Evolutionary conservation across 1,140 invertebrate genomes (phyloP).

Genomic region (Polypedilum pembai): DNA sequence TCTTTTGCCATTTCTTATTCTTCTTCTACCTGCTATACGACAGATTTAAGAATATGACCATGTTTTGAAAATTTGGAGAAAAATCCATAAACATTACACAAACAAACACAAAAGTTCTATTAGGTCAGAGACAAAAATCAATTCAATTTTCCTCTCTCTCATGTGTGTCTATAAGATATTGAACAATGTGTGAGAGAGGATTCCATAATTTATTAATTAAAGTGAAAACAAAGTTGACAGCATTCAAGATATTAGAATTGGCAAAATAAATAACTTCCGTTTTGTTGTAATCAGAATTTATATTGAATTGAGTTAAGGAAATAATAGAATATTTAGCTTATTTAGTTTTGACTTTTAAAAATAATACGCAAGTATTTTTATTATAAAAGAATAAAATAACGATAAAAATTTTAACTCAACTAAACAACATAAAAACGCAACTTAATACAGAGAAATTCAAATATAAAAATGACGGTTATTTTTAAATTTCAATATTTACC

Average conservation of each 20-base stretch:
- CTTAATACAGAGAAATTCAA: too few species aligned
- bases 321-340: too few species aligned
- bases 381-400: too few species aligned
- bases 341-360: too few species aligned
- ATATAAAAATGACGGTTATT: too few species aligned
- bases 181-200: not conserved
- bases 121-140: not conserved
- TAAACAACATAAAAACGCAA: too few species aligned
- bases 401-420: too few species aligned
- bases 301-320: too few species aligned
- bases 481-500: too few species aligned
- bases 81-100: slow-evolving; percentile 12
- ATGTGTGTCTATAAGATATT: not conserved
- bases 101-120: not conserved
- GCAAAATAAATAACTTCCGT: not conserved
- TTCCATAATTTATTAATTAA: slow-evolving; percentile 15
- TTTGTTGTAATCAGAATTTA: not conserved
- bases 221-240: slow-evolving; percentile 10
- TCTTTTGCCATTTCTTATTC: not conserved
- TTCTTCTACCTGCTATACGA: not conserved
- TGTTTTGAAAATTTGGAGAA: not conserved
- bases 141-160: not conserved
- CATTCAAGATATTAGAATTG: too few species aligned
- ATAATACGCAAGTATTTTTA: too few species aligned
- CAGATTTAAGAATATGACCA: not conserved